phyloP scores from a whole-genome alignment of 2,113 vertebrate species.

The Nyctibius bracteatus region DNA sequence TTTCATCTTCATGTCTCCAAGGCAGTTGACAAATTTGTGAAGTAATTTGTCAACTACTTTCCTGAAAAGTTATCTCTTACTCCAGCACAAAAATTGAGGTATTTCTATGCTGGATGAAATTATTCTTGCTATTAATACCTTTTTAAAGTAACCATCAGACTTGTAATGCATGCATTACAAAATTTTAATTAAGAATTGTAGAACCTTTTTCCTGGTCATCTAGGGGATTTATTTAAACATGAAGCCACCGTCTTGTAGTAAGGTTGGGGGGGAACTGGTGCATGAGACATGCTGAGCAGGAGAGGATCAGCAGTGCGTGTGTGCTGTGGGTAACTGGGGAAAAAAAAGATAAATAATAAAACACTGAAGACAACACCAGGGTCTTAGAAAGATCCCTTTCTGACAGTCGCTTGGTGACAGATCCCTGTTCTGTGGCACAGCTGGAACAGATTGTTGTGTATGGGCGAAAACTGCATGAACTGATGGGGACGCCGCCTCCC shows the following conservation, averaged over 20 bases:
- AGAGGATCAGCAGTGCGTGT: background rate
- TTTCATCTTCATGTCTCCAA: conserved; percentile 10
- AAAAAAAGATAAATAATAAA: background rate
- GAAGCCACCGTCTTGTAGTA: background rate
- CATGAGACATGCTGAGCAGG: background rate
- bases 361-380: background rate
- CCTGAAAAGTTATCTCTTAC: background rate
- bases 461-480: background rate
- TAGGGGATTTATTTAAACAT: background rate
- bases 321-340: background rate
- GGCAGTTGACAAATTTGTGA: conserved; percentile 17
- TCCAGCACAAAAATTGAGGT: background rate
- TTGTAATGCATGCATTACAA: background rate
- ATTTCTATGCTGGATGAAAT: background rate
- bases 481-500: background rate
- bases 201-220: background rate
- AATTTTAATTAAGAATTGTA: background rate
- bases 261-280: background rate
- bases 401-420: background rate
- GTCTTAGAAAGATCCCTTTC: background rate
- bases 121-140: background rate
- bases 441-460: background rate
- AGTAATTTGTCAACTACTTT: conserved; percentile 24
- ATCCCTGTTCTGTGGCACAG: background rate
- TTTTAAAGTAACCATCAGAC: background rate